Evolutionary conservation across 2,888 invertebrate genomes (phyloP), one percentile per base, ranked within the genome.

Genomic region (Watsonalla binaria): DNA sequence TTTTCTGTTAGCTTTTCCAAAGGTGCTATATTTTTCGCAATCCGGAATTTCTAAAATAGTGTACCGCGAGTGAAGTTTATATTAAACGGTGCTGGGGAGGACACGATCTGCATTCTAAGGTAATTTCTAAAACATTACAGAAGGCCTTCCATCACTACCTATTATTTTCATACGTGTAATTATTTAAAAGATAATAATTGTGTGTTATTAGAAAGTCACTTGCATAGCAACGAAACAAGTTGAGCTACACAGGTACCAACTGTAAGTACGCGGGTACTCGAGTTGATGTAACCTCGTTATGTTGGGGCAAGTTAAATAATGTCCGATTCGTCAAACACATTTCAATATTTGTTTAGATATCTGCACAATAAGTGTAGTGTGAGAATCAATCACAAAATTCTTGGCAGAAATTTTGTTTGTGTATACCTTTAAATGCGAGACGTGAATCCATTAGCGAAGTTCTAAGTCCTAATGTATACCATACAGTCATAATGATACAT

Each of bases 191-290:
- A 58, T 57, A 55, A 64, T 59, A 52, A 55, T 58, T 69, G 79
- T 78, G 82, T 80, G 81, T 78, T 82, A 84, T 87, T 88, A 88
- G 88, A 88, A 88, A 88, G 88, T 88, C 74, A 81, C 78, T 81
- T 84, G 80, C 80, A 82, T 86, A 80, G 83, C 80, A 82, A 81
- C 78, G 75, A 78, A 84, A 84, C 83, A 80, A 86, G 86, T 85
- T 84, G 76, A 82, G 80, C 78, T 74, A 72, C 72, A 78, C 78
- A 78, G 74, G 76, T 80, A 76, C 74, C 70, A 72, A 68, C 74
- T 76, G 76, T 71, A 78, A 80, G 80, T 81, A 75, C 77, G 76
- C 76, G 78, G 72, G 76, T 80, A 80, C 78, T 82, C 71, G 71
- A 82, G 83, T 84, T 84, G 85, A 82, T 82, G 84, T 85, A 83